phyloP scores from a whole-genome alignment of 2,888 invertebrate genomes.

The Apodemia hepburni region DNA sequence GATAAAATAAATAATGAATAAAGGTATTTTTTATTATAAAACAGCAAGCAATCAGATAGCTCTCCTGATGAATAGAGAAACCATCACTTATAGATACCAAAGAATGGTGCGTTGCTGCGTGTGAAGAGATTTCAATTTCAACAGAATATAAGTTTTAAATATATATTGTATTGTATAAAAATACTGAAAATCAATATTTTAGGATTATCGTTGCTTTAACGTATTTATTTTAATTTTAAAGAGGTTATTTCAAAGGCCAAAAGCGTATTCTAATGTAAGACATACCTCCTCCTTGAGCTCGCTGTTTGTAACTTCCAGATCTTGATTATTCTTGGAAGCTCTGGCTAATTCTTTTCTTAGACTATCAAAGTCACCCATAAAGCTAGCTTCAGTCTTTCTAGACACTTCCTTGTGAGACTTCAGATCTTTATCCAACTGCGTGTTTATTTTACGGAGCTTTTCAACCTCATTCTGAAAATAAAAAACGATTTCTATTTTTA shows the following conservation, averaged over 20 bases:
- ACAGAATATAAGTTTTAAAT: no score
- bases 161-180: background rate
- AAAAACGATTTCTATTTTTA: background rate
- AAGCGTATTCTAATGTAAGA: conserved; percentile 6
- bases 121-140: no score
- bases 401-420: conserved; percentile 63
- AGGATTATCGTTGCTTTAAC: background rate
- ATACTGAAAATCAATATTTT: background rate
- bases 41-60: no score
- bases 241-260: conserved; percentile 9
- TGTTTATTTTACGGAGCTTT: conserved; percentile 56
- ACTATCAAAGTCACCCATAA: conserved; percentile 68
- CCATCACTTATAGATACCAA: no score
- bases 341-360: conserved; percentile 76
- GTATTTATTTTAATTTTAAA: background rate
- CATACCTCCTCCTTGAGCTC: conserved; percentile 85
- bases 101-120: no score
- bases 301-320: conserved; percentile 84
- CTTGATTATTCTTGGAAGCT: conserved; percentile 78
- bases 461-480: conserved; percentile 56
- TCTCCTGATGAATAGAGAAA: no score
- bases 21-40: no score
- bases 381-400: conserved; percentile 64
- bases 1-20: no score
- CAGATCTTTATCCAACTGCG: conserved; percentile 70